Evolutionary conservation across 2,113 vertebrate genomes (phyloP).

Genomic region (Crocuta crocuta): DNA sequence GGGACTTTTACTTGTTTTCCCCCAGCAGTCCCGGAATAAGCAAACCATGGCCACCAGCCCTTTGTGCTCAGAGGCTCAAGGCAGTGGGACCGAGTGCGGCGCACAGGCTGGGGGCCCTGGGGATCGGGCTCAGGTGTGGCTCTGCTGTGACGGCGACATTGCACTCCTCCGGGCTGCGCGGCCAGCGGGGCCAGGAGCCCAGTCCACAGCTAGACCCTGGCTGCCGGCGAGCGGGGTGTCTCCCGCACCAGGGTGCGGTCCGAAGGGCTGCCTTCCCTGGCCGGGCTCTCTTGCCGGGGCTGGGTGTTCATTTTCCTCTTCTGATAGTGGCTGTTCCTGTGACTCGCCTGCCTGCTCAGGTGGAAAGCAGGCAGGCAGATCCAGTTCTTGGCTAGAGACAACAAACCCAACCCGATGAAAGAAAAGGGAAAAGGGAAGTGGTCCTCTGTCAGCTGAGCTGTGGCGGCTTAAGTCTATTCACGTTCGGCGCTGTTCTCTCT

Average conservation of each 20-base stretch:
- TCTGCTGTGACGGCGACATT: background rate
- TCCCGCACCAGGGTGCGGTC: background rate
- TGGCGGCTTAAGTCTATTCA: constrained; percentile 73
- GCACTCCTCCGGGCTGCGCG: background rate
- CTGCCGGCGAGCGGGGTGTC: background rate
- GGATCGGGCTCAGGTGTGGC: constrained; percentile 1
- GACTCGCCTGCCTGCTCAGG: constrained; percentile 55
- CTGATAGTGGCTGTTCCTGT: background rate
- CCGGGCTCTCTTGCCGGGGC: background rate
- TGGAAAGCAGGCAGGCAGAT: constrained; percentile 67
- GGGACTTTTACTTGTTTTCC: constrained; percentile 87
- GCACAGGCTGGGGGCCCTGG: accelerated
- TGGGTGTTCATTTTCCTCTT: constrained; percentile 71
- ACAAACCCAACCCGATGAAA: constrained; percentile 34
- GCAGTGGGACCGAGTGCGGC: background rate
- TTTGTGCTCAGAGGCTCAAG: constrained; percentile 55
- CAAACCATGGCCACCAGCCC: constrained; percentile 85
- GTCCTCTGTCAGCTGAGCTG: background rate
- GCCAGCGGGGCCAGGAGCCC: background rate
- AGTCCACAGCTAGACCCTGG: constrained; percentile 9
- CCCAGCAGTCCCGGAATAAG: constrained; percentile 89
- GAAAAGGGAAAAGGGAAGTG: background rate
- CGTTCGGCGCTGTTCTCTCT: constrained; percentile 65
- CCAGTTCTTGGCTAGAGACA: constrained; percentile 36
- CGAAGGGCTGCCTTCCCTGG: constrained; percentile 41